Evolutionary conservation across 2,888 invertebrate genomes (phyloP), one percentile per base, ranked within the genome.

Genomic region (Seira sanloemensis): DNA sequence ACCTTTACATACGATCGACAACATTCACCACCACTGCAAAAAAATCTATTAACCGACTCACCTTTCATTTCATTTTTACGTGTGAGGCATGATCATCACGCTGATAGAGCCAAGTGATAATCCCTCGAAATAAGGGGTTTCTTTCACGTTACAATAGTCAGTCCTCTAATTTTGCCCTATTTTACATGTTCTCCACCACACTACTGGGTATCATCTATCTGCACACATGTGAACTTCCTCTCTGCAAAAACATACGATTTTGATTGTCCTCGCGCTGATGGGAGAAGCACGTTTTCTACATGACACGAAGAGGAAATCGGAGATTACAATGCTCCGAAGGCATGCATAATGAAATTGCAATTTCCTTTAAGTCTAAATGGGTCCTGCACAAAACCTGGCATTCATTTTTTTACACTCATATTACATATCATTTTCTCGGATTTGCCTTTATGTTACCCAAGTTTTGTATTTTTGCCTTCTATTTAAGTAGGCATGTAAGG

Each of bases 1-100:
- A 78, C 77, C 58, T 74, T 23, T 27, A 50, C 50, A 50, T 50
- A 50, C 50, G 50, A 50, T 50, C 50, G 50, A 50, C 50, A 78
- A 78, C 78, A 69, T 69, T 50, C 50, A 50, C 37, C 25, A 27
- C 24, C 37, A 77, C 54, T 73, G 83, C 78, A 78, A 77, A 50
- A 50, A 83, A 83, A 83, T 78, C 74, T 67, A 83, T 78, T 83
- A 78, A 74, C 74, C 23, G 76, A 69, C 74, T 83, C 83, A 83
- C 73, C 82, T 82, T 76, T 77, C 82, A 82, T 50, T 50, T 50
- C 50, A 50, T 50, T 50, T n/a, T 50, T 50, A 50, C 50, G 50
- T 50, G 50, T 50, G 50, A 50, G 50, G 50, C 50, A 50, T 50
- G 50, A 50, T 50, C 50, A 50, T 50, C 50, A 50, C 50, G 2